Evolutionary conservation across 2,888 invertebrate genomes (phyloP).

Genomic region (Pristionchus maxplancki): DNA sequence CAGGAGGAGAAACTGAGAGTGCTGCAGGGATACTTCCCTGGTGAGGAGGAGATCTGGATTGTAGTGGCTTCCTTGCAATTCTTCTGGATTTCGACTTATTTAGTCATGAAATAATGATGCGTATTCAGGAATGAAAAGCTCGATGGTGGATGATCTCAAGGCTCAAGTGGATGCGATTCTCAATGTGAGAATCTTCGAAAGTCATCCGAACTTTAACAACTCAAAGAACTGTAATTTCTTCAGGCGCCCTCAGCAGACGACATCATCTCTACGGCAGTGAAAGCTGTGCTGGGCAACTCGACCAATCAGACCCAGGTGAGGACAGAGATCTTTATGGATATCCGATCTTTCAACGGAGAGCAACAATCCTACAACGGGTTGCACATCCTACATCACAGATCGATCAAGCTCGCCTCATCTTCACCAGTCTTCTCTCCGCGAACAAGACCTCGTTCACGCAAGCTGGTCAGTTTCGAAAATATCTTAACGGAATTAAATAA

Average conservation of each 20-base stretch:
- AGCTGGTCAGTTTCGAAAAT: not conserved
- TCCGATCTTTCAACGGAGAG: too few relatives aligned
- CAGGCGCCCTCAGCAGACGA: not conserved
- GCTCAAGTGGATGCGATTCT: conserved; percentile 22
- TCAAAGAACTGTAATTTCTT: not conserved
- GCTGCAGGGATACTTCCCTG: conserved; percentile 47
- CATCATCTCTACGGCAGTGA: conserved; percentile 3
- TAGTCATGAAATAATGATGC: too few relatives aligned
- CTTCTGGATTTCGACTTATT: not conserved
- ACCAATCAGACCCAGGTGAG: conserved; percentile 19
- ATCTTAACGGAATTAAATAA: not conserved
- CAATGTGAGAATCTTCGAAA: not conserved
- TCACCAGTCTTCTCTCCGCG: not conserved
- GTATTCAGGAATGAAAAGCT: conserved; percentile 38
- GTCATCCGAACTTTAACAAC: not conserved
- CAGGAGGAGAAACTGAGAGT: conserved; percentile 34
- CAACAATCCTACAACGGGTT: not conserved
- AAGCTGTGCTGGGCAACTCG: not conserved
- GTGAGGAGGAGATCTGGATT: not conserved
- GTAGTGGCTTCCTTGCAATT: too few relatives aligned
- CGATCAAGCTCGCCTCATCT: conserved; percentile 38
- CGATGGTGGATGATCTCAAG: conserved; percentile 34
- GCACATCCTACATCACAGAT: not conserved
- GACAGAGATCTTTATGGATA: not conserved
- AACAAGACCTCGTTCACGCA: conserved; percentile 44